Conservation (phyloP, 2,113 vertebrate genomes). For the Chaetops frenatus region DNA sequence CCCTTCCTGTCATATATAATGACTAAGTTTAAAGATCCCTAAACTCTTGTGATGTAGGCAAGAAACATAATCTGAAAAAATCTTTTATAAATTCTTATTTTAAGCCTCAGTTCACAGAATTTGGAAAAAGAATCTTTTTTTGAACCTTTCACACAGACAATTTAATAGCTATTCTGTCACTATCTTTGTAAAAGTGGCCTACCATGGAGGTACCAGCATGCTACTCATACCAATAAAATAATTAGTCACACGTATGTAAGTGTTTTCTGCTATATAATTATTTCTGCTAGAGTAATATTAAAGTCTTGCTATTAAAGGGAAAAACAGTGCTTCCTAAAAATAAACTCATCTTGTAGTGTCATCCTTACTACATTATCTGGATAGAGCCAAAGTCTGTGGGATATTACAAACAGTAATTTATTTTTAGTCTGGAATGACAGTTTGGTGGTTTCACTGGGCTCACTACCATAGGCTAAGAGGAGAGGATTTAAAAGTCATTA, state of each 20-base stretch:
- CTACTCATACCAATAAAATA: not conserved
- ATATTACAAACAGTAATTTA: not conserved
- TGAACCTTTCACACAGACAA: not conserved
- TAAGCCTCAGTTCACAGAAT: not conserved
- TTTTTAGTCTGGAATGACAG: not conserved
- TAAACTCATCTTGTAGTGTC: not conserved
- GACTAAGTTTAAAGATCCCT: not conserved
- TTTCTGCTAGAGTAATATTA: not conserved
- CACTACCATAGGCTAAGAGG: not conserved
- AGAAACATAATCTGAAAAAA: not conserved
- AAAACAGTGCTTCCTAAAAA: not conserved
- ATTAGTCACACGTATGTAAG: not conserved
- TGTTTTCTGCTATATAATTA: not conserved
- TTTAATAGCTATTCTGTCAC: not conserved
- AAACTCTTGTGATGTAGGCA: not conserved
- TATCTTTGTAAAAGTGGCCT: not conserved
- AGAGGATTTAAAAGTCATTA: not conserved
- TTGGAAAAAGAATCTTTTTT: not conserved
- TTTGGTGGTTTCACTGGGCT: not conserved
- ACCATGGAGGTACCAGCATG: not conserved
- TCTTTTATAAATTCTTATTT: not conserved
- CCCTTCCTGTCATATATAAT: not conserved
- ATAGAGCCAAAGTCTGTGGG: fast-evolving
- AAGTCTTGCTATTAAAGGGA: not conserved
- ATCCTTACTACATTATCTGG: not conserved